Percentiles rank a stretch among this genome's conserved stretches.
Evolutionary conservation across 1,140 invertebrate species (phyloP).

Genomic region (Acromyrmex echinatior): DNA sequence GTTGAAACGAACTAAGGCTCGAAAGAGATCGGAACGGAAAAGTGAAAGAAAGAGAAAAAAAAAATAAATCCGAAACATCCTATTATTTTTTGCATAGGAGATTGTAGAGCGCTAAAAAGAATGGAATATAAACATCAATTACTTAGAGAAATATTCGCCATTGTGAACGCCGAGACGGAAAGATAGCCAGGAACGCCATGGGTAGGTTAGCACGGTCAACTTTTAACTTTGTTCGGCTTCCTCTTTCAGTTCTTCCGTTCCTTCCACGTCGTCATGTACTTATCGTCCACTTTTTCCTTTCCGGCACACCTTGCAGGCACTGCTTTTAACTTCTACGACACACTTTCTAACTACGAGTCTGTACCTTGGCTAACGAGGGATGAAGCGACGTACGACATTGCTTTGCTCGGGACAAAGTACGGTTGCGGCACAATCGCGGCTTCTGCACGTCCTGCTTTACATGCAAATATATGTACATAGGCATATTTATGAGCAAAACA

Average conservation of each 20-base stretch:
- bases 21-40: background rate
- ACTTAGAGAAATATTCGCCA: constrained; percentile 21
- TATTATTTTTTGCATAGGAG: constrained; percentile 38
- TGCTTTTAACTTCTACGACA: constrained; percentile 61
- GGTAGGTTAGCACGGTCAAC: constrained; percentile 45
- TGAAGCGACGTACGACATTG: constrained; percentile 36
- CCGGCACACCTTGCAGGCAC: constrained; percentile 38
- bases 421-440: constrained; percentile 51
- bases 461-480: constrained; percentile 52
- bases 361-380: constrained; percentile 54
- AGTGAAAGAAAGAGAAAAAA: background rate
- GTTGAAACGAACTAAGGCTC: constrained; percentile 37
- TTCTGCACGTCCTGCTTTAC: constrained; percentile 33
- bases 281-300: constrained; percentile 43
- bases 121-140: constrained; percentile 14
- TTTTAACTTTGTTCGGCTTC: constrained; percentile 55
- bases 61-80: background rate
- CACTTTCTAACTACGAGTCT: constrained; percentile 55
- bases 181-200: constrained; percentile 22
- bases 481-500: constrained; percentile 59
- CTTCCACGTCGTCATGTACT: constrained; percentile 22
- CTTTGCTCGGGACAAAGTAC: constrained; percentile 43
- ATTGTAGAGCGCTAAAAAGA: background rate
- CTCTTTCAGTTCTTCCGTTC: background rate
- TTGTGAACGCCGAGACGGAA: background rate